These are phyloP conservation scores for Pseudomugil gertrudae DNA, from an alignment of 2,797 vertebrate species.

Conservation along the genomic window DNA sequence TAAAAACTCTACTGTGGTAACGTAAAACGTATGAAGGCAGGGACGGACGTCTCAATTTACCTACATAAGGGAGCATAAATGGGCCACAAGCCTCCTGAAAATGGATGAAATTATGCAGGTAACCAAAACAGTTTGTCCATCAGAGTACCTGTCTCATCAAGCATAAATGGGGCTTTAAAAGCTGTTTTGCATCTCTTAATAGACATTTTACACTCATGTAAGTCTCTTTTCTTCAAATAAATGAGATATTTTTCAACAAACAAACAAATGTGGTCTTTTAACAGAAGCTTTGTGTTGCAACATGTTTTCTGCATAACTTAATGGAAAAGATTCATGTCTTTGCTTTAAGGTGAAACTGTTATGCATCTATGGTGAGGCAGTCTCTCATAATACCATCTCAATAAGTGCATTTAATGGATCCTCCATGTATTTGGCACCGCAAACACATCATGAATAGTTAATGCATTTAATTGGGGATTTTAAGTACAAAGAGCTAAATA, in stretches of 20 bases:
- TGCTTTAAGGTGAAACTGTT: constrained; percentile 18
- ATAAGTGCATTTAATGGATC: constrained; percentile 42
- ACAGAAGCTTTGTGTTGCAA: not conserved
- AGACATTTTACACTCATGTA: not conserved
- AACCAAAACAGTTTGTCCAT: too few species aligned
- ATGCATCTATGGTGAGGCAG: constrained; percentile 19
- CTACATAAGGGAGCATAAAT: too few species aligned
- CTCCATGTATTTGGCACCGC: constrained; percentile 35
- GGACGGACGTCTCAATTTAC: too few species aligned
- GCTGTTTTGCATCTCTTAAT: not conserved
- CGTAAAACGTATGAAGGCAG: too few species aligned
- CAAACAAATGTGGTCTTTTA: not conserved
- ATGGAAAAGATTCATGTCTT: not conserved
- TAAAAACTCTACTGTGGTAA: too few species aligned
- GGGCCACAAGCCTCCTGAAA: too few species aligned
- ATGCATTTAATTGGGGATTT: constrained; percentile 41
- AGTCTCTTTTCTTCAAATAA: not conserved
- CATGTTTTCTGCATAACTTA: not conserved
- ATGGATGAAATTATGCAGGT: too few species aligned
- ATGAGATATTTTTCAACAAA: not conserved
- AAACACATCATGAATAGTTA: constrained; percentile 48
- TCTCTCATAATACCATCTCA: constrained; percentile 19
- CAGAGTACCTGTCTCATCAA: too few species aligned
- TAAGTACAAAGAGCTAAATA: constrained; percentile 39
- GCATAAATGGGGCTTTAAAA: too few species aligned